Evolutionary conservation across 2,888 invertebrate genomes (phyloP).

Genomic region (Seira sanloemensis): DNA sequence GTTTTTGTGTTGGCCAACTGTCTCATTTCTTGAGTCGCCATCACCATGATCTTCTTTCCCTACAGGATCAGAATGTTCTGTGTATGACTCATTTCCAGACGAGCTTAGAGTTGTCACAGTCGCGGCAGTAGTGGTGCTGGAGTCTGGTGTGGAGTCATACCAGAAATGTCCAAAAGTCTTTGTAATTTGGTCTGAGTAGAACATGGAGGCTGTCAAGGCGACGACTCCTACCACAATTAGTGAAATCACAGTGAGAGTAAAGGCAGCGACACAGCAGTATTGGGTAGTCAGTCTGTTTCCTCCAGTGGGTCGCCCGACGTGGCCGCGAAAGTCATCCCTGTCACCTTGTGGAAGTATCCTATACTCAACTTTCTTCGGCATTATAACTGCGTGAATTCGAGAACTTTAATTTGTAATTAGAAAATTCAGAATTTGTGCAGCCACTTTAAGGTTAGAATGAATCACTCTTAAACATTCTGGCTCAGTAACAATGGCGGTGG

Average conservation of each 20-base stretch:
- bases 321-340: constrained; percentile 58
- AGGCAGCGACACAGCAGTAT: constrained; percentile 32
- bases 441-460: too few species aligned
- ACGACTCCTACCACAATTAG: constrained; percentile 57
- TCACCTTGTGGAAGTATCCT: constrained; percentile 58
- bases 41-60: background rate
- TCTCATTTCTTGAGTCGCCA: background rate
- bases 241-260: constrained; percentile 33
- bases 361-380: constrained; percentile 49
- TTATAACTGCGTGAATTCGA: too few species aligned
- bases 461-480: too few species aligned
- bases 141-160: constrained; percentile 15
- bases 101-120: constrained; percentile 26
- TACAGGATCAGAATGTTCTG: background rate
- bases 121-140: background rate
- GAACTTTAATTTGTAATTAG: background rate
- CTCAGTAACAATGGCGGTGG: too few species aligned
- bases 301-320: constrained; percentile 12
- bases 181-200: constrained; percentile 53
- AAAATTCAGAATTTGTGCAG: background rate
- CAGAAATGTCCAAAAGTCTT: constrained; percentile 38
- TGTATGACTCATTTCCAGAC: constrained; percentile 17
- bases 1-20: constrained; percentile 20
- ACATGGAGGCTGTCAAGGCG: constrained; percentile 49
- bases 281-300: background rate